Conservation (phyloP, 2,888 invertebrate genomes). For the Eilema depressum region DNA sequence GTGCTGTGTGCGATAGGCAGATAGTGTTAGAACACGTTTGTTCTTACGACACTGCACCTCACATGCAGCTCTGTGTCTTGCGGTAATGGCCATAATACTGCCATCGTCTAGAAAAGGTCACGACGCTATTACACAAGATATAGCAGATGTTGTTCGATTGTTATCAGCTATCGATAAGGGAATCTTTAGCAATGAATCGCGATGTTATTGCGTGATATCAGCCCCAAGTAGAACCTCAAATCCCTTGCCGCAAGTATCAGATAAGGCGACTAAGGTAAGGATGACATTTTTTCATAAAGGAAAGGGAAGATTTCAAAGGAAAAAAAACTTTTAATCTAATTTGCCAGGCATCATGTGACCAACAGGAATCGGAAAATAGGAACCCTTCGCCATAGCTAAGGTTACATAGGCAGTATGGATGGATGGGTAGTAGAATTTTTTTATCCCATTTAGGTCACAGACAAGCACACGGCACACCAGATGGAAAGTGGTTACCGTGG, state of each 20-base stretch:
- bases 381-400: no score
- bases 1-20: slow-evolving; percentile 16
- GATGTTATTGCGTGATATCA: not conserved
- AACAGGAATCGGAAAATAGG: no score
- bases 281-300: no score
- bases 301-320: no score
- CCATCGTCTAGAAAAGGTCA: not conserved
- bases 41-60: slow-evolving; percentile 5
- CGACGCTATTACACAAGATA: not conserved
- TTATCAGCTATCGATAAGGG: not conserved
- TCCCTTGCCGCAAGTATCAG: not conserved
- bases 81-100: not conserved
- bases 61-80: not conserved
- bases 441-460: no score
- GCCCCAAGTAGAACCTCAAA: not conserved
- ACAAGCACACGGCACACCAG: no score
- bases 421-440: no score
- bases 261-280: no score
- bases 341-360: no score
- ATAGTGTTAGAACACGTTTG: slow-evolving; percentile 14
- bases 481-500: no score
- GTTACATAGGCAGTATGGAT: no score
- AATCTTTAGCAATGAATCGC: not conserved
- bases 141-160: not conserved
- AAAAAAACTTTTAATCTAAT: no score